These are phyloP conservation scores for Sympetrum striolatum DNA, from an alignment of 2,888 invertebrate species.

Conservation along the genomic window DNA sequence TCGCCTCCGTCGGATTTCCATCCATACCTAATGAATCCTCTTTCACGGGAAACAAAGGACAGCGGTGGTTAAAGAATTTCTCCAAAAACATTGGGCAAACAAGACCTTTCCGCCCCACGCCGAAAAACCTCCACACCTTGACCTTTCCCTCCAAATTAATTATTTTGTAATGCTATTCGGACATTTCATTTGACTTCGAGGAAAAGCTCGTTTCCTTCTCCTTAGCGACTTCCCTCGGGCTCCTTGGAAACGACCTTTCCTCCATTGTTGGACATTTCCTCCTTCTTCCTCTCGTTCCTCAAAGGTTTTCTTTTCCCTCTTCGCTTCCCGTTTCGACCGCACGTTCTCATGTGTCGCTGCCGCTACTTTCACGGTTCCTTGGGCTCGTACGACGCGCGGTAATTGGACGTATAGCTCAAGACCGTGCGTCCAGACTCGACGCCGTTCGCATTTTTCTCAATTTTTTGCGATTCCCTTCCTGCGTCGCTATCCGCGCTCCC, in stretches of 20 bases:
- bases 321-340: background rate
- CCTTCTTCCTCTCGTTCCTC: background rate
- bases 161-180: slow-evolving; percentile 11
- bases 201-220: background rate
- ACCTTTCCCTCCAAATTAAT: slow-evolving; percentile 37
- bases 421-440: background rate
- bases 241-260: background rate
- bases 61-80: slow-evolving; percentile 3
- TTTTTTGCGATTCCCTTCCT: background rate
- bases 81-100: slow-evolving; percentile 5
- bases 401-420: slow-evolving; percentile 12
- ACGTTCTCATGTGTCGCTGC: slow-evolving; percentile 7
- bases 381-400: background rate
- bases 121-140: background rate
- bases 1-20: background rate
- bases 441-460: background rate
- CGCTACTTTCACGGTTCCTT: slow-evolving; percentile 29
- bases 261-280: background rate
- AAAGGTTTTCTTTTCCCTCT: background rate
- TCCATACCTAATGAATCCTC: slow-evolving; percentile 15
- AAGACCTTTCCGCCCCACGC: slow-evolving; percentile 18
- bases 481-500: background rate
- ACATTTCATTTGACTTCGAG: background rate
- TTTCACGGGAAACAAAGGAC: background rate
- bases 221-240: background rate